A percentile compares a stretch with the other conserved stretches of the same genome.
phyloP scores from a whole-genome alignment of 1,140 invertebrate species.

The Cheumatopsyche charites region DNA sequence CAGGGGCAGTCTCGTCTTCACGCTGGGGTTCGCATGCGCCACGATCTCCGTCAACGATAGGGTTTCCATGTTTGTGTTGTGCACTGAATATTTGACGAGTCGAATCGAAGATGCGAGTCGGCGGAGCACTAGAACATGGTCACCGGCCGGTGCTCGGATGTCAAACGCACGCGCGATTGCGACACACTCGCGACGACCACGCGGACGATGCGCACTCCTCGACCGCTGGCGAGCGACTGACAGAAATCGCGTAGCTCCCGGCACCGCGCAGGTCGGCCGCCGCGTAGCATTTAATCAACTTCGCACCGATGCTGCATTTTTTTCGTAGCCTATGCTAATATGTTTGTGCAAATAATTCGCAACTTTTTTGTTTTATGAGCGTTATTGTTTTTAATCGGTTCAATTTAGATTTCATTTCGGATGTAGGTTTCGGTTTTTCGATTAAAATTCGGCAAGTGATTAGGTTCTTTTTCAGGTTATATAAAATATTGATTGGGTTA shows the following conservation, averaged over 20 bases:
- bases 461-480: too few species aligned
- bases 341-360: too few species aligned
- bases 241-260: neutral
- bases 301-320: neutral
- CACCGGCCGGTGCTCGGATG: constrained; percentile 3
- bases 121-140: constrained; percentile 2
- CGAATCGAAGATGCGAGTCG: constrained; percentile 53
- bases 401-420: too few species aligned
- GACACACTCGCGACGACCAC: constrained; percentile 7
- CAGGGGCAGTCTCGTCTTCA: constrained; percentile 50
- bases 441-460: too few species aligned
- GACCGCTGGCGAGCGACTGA: neutral
- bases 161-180: constrained; percentile 16
- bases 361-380: too few species aligned
- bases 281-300: neutral
- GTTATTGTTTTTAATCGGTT: too few species aligned
- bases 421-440: too few species aligned
- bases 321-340: too few species aligned
- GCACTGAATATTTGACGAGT: too few species aligned
- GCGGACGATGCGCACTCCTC: neutral
- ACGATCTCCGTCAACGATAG: neutral
- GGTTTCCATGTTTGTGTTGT: neutral
- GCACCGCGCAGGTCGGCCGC: neutral
- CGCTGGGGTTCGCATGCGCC: constrained; percentile 49
- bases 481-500: too few species aligned